Percentiles rank a stretch among this genome's conserved stretches.
Conservation (phyloP, 2,888 invertebrate genomes). For the Helicoverpa assulta region DNA sequence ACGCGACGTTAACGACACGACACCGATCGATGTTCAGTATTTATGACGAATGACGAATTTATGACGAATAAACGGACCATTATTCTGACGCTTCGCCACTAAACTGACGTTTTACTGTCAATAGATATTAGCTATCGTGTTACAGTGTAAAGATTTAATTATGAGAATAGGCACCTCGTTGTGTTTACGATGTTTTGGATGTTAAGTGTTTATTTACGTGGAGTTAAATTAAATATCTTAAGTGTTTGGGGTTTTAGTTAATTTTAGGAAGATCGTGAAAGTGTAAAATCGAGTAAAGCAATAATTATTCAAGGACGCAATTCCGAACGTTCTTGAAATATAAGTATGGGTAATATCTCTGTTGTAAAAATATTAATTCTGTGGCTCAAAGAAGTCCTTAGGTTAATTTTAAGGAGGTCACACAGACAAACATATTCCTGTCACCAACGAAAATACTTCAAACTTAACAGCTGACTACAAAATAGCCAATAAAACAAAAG, state of each 20-base stretch:
- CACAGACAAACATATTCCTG: not conserved
- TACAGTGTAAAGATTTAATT: conserved; percentile 58
- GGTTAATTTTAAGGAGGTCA: not conserved
- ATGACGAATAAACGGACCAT: conserved; percentile 64
- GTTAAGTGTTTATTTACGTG: conserved; percentile 39
- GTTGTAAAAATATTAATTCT: too few species aligned
- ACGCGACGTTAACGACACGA: conserved; percentile 58
- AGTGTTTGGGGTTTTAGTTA: conserved; percentile 5
- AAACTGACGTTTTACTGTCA: conserved; percentile 57
- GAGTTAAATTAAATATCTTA: conserved; percentile 33
- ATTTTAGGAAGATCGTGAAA: not conserved
- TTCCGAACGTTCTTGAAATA: not conserved
- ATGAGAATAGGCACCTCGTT: conserved; percentile 51
- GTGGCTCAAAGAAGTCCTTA: not conserved
- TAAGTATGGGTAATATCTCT: not conserved
- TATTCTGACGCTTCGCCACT: conserved; percentile 58
- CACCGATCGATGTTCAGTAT: conserved; percentile 62
- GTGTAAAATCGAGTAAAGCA: not conserved
- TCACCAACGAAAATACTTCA: not conserved
- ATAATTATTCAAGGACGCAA: not conserved
- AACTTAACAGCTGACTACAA: not conserved
- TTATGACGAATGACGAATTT: conserved; percentile 66
- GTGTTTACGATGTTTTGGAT: conserved; percentile 43
- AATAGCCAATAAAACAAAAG: not conserved
- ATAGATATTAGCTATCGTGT: conserved; percentile 59